These are phyloP conservation scores for Brachyrhaphis roseni DNA, from an alignment of 2,797 vertebrate species.

Conservation along the genomic window DNA sequence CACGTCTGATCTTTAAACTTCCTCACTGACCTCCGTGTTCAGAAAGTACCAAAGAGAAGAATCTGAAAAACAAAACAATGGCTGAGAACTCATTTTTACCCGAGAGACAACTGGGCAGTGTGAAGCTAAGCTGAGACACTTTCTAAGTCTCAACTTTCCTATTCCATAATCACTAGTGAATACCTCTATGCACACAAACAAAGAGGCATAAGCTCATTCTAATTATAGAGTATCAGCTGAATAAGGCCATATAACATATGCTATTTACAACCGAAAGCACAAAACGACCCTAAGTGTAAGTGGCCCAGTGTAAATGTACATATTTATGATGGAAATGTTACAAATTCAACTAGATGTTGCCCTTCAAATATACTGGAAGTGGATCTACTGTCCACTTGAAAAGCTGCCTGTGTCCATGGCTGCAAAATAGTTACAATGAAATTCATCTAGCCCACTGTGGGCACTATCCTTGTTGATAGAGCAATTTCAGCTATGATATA, in stretches of 20 bases:
- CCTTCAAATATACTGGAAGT: conserved; percentile 63
- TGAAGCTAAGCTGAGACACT: conserved; percentile 7
- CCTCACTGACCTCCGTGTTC: conserved; percentile 1
- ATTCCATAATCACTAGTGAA: not conserved
- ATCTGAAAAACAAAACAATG: conserved; percentile 13
- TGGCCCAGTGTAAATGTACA: conserved; percentile 12
- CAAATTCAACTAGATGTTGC: conserved; percentile 56
- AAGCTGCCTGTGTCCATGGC: conserved; percentile 15
- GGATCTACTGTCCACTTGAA: conserved; percentile 58
- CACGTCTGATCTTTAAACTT: conserved; percentile 7
- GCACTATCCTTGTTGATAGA: not conserved
- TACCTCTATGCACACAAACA: not conserved
- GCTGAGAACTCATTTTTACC: not conserved
- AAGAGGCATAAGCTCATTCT: not conserved
- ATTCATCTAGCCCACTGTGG: not conserved
- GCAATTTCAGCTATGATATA: not conserved
- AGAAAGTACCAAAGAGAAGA: conserved; percentile 11
- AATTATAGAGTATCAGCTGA: not conserved
- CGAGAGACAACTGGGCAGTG: conserved; percentile 7
- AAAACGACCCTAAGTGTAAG: not conserved
- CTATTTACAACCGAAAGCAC: not conserved
- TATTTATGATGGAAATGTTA: conserved; percentile 40
- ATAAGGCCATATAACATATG: not conserved
- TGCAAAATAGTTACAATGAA: conserved; percentile 18
- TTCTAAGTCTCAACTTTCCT: not conserved